A percentile compares a stretch with the other conserved stretches of the same genome.
These are phyloP conservation scores for Pterostichus madidus DNA, from an alignment of 2,888 invertebrate genomes.

Conservation along the genomic window DNA sequence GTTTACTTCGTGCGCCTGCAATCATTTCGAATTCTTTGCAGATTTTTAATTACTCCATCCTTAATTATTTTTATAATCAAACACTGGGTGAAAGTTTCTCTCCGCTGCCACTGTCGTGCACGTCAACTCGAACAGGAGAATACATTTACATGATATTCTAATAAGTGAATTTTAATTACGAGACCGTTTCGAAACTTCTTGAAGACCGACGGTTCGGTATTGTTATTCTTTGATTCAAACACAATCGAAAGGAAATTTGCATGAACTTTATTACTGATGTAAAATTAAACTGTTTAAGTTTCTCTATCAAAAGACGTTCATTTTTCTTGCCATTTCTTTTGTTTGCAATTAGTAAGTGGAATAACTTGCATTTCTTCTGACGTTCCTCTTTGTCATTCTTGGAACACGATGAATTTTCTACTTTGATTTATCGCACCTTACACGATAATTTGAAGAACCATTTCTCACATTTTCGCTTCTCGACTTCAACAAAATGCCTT, in stretches of 20 bases:
- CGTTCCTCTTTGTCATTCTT: constrained; percentile 7
- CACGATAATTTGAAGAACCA: constrained; percentile 22
- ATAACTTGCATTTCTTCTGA: constrained; percentile 44
- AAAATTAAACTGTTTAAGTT: constrained; percentile 66
- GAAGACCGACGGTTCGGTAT: constrained; percentile 41
- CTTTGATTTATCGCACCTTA: constrained; percentile 18
- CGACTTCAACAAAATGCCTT: background rate
- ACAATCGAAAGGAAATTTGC: constrained; percentile 64
- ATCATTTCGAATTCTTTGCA: constrained; percentile 70
- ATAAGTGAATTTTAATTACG: constrained; percentile 66
- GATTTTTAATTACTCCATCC: constrained; percentile 65
- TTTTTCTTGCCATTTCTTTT: constrained; percentile 62
- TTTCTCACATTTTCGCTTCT: constrained; percentile 28
- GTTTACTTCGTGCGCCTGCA: constrained; percentile 73
- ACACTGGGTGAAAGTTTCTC: constrained; percentile 56
- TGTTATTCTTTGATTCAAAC: constrained; percentile 66
- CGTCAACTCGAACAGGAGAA: background rate
- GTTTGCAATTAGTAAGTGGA: constrained; percentile 56
- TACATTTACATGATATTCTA: constrained; percentile 67
- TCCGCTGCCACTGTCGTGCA: constrained; percentile 31
- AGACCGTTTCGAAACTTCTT: constrained; percentile 49
- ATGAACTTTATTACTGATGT: constrained; percentile 66
- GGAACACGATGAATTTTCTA: background rate
- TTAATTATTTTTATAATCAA: constrained; percentile 67
- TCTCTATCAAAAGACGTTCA: constrained; percentile 64